Conservation (phyloP, 2,797 vertebrate genomes). For the Gobio occitaniae region DNA sequence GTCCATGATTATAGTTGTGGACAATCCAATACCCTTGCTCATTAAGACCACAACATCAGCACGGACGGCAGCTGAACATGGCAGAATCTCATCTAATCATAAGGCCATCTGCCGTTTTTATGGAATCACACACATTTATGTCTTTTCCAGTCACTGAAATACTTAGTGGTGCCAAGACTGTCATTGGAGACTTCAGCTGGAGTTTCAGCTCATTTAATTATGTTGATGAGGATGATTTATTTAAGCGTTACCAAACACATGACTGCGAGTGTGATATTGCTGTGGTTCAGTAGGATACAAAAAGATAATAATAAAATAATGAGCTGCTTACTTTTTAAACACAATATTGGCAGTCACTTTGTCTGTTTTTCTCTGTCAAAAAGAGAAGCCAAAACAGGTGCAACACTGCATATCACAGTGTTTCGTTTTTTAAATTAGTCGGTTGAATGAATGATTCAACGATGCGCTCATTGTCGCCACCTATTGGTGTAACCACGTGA, state of each 20-base stretch:
- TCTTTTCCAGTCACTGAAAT: background rate
- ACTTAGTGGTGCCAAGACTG: background rate
- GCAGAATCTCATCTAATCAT: conserved; percentile 40
- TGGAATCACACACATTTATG: conserved; percentile 19
- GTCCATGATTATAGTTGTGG: conserved; percentile 26
- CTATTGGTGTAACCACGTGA: background rate
- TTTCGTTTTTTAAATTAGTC: background rate
- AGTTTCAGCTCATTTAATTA: conserved; percentile 24
- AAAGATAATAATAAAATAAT: background rate
- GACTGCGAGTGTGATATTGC: background rate
- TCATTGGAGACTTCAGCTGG: background rate
- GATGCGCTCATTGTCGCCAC: background rate
- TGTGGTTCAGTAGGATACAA: background rate
- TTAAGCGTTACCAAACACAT: background rate
- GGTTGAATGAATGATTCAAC: background rate
- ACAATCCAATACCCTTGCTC: conserved; percentile 50
- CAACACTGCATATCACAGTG: background rate
- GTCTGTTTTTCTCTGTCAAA: background rate
- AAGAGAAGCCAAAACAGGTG: background rate
- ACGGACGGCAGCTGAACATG: conserved; percentile 9
- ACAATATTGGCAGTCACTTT: background rate
- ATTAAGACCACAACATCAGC: conserved; percentile 51
- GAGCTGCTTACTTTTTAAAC: background rate
- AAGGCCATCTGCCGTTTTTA: conserved; percentile 48
- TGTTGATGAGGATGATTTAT: background rate